phyloP scores from a whole-genome alignment of 2,797 vertebrate genomes.

The Liasis olivaceus region DNA sequence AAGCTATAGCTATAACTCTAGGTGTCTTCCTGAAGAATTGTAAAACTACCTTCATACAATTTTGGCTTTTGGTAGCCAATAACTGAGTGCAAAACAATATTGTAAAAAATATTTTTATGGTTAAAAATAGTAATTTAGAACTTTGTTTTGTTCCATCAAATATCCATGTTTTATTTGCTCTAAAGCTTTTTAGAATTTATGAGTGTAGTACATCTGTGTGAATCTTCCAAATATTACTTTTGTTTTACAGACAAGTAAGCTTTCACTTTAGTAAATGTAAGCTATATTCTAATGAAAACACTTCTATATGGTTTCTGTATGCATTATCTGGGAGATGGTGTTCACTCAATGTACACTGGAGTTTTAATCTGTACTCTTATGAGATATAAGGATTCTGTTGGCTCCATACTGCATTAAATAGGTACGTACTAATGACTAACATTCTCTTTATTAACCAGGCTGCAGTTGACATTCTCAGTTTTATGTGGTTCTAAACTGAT shows the following conservation, averaged over 20 bases:
- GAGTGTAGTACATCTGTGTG: too few species aligned
- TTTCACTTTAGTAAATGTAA: background rate
- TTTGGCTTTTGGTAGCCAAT: background rate
- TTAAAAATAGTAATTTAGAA: too few species aligned
- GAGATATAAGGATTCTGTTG: background rate
- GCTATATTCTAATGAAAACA: background rate
- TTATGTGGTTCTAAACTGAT: fast-evolving
- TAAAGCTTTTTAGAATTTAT: too few species aligned
- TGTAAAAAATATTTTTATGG: too few species aligned
- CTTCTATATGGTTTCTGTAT: background rate
- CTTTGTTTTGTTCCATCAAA: too few species aligned
- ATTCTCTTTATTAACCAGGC: background rate
- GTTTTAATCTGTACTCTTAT: background rate
- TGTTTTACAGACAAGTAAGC: background rate
- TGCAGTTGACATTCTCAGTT: background rate
- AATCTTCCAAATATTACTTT: background rate
- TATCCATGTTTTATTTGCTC: too few species aligned
- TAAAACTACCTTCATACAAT: too few species aligned
- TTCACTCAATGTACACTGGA: background rate
- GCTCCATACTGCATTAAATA: background rate
- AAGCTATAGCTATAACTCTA: background rate
- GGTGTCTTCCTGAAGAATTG: background rate
- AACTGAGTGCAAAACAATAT: too few species aligned
- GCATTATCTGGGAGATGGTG: background rate
- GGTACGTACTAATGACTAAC: fast-evolving